phyloP scores from a whole-genome alignment of 2,113 vertebrate species.

The Lates calcarifer region DNA sequence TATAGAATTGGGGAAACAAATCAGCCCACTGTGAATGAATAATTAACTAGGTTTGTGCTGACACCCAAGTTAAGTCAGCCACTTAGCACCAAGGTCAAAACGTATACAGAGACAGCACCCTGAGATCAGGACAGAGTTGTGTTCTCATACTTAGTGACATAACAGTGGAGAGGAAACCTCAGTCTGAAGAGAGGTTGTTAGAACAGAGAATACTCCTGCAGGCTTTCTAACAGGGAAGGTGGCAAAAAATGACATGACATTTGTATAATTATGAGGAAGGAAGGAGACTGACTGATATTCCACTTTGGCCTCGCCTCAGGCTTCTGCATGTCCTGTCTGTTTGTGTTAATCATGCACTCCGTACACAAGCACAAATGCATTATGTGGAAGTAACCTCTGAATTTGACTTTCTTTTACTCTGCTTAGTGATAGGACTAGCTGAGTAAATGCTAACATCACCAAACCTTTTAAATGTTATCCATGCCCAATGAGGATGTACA shows the following conservation, averaged over 20 bases:
- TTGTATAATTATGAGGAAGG: conserved; percentile 13
- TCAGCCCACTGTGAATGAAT: conserved; percentile 62
- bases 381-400: conserved; percentile 28
- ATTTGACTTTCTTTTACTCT: conserved; percentile 21
- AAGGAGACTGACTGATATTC: conserved; percentile 19
- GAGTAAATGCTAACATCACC: not conserved
- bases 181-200: not conserved
- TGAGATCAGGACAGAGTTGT: not conserved
- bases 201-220: not conserved
- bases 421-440: conserved; percentile 1
- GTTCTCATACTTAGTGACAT: not conserved
- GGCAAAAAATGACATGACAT: not conserved
- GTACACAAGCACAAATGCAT: conserved; percentile 23
- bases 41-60: conserved; percentile 73
- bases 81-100: conserved; percentile 63
- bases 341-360: conserved; percentile 36
- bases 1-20: conserved; percentile 14
- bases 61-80: conserved; percentile 32
- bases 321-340: conserved; percentile 38
- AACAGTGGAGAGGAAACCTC: not conserved
- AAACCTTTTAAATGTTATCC: not conserved
- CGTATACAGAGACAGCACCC: not conserved
- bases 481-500: conserved; percentile 48
- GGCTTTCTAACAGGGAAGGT: conserved; percentile 2
- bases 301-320: conserved; percentile 41